These are phyloP conservation scores for Bubo bubo DNA, from an alignment of 2,113 vertebrate genomes.

Conservation along the genomic window DNA sequence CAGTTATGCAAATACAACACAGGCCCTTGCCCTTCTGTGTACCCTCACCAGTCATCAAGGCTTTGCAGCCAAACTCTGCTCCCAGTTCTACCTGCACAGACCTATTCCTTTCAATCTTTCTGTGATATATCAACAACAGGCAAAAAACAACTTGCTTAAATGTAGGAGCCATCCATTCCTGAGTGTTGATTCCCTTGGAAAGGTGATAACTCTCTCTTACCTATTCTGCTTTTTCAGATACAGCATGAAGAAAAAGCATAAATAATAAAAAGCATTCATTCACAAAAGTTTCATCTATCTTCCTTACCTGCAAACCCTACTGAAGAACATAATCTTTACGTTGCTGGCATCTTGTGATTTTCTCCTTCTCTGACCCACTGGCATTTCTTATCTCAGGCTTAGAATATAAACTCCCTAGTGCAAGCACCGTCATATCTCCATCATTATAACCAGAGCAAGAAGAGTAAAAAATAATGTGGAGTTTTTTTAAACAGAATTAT, in stretches of 20 bases:
- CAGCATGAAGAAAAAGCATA: not conserved
- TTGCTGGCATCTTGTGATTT: not conserved
- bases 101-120: constrained; percentile 7
- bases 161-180: not conserved
- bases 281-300: not conserved
- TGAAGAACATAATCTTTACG: not conserved
- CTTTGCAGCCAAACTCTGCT: constrained; percentile 13
- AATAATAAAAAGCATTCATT: not conserved
- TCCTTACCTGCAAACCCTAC: not conserved
- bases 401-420: not conserved
- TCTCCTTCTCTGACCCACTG: not conserved
- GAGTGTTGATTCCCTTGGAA: not conserved
- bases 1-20: constrained; percentile 21
- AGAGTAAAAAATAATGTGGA: not conserved
- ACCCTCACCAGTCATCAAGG: not conserved
- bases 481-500: not conserved
- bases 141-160: not conserved
- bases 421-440: not conserved
- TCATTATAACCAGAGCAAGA: not conserved
- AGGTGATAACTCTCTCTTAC: not conserved
- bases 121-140: not conserved
- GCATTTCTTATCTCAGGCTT: not conserved
- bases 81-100: constrained; percentile 16
- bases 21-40: not conserved
- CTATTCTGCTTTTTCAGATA: not conserved